Conservation (phyloP, 2,888 invertebrate genomes). For the Drosophila barbarae region DNA sequence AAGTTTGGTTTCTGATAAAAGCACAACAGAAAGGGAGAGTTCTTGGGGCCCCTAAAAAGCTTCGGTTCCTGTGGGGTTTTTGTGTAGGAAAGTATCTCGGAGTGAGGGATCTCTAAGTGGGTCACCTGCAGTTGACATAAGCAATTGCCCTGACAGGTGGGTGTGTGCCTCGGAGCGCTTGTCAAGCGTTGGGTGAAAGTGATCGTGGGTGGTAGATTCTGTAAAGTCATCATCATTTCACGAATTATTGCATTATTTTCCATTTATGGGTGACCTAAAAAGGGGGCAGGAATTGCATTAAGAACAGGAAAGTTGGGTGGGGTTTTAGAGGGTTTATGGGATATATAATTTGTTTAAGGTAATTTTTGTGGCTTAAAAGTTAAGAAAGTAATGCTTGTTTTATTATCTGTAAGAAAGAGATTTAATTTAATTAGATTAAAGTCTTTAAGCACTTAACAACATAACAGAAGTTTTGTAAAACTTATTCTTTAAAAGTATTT, state of each 20-base stretch:
- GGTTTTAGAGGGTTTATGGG: no score
- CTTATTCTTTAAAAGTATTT: no score
- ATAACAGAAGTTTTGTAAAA: background rate
- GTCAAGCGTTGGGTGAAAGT: constrained; percentile 9
- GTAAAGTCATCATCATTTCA: background rate
- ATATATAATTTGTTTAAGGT: no score
- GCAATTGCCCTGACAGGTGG: constrained; percentile 37
- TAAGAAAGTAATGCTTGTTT: no score
- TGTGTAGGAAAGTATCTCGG: constrained; percentile 21
- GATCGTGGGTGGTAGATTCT: constrained; percentile 11
- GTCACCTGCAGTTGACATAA: constrained; percentile 46
- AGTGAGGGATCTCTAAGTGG: constrained; percentile 40
- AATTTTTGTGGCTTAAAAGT: no score
- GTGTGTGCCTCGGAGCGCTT: constrained; percentile 17
- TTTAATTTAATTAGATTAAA: no score
- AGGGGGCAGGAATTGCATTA: background rate
- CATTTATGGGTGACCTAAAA: background rate
- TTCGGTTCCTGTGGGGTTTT: constrained; percentile 53
- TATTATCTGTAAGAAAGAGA: no score
- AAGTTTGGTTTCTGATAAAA: constrained; percentile 64
- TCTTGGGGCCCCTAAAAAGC: background rate
- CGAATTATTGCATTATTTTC: background rate
- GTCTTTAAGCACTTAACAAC: no score
- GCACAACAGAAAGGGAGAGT: constrained; percentile 36
- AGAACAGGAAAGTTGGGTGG: no score